Percentiles rank a stretch among this genome's conserved stretches.
phyloP scores from a whole-genome alignment of 2,113 vertebrate species.

The Callaeas wilsoni region DNA sequence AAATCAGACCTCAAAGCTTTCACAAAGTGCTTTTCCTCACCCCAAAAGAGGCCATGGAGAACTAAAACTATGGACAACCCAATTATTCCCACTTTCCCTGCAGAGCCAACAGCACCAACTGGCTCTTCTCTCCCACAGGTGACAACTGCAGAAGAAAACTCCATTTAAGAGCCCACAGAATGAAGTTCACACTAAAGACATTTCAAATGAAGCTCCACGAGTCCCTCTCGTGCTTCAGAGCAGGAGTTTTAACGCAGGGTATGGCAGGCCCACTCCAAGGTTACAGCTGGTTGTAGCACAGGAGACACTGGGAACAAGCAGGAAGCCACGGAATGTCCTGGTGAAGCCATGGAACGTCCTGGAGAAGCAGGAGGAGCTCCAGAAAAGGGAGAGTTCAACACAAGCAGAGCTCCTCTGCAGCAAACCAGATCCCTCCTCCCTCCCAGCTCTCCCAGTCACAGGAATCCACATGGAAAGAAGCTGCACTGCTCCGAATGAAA shows the following conservation, averaged over 20 bases:
- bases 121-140: background rate
- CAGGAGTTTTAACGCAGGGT: accelerated
- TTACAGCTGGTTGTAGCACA: background rate
- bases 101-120: background rate
- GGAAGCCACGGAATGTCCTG: background rate
- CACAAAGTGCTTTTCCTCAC: background rate
- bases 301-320: background rate
- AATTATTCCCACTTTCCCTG: background rate
- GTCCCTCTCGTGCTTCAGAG: background rate
- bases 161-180: background rate
- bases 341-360: background rate
- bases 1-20: background rate
- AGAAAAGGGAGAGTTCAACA: background rate
- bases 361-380: background rate
- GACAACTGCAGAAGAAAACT: background rate
- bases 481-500: background rate
- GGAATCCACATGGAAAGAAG: background rate
- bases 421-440: background rate
- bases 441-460: background rate
- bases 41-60: background rate
- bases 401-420: background rate
- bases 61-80: background rate
- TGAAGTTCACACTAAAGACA: background rate
- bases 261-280: background rate
- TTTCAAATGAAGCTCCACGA: background rate